Conservation (phyloP, 2,113 vertebrate species). For the Cyprinodon tularosa region DNA sequence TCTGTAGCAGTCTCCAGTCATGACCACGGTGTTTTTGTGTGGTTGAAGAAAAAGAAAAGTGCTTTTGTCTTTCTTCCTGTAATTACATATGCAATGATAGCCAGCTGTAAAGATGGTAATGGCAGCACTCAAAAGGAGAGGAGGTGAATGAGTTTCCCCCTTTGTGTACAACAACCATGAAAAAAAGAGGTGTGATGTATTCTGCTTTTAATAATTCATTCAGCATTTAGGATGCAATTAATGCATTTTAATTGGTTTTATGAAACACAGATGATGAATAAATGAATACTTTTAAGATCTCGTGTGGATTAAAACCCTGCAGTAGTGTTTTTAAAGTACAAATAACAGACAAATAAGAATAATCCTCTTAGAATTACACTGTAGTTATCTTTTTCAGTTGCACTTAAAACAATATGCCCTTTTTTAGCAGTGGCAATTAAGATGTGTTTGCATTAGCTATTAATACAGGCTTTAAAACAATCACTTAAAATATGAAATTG, state of each 20-base stretch:
- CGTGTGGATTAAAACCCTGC: not conserved
- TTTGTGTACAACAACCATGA: not conserved
- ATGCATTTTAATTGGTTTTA: conserved; percentile 3
- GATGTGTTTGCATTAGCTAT: not conserved
- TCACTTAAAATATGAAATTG: not conserved
- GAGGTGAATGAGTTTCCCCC: not conserved
- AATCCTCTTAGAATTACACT: not conserved
- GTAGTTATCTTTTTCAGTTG: not conserved
- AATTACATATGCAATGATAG: not conserved
- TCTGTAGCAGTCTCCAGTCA: conserved; percentile 30
- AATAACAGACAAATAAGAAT: not conserved
- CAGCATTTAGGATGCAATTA: not conserved
- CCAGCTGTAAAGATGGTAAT: not conserved
- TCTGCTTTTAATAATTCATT: not conserved
- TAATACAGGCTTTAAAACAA: not conserved
- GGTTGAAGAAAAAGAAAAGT: conserved; percentile 9
- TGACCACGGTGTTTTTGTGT: conserved; percentile 17
- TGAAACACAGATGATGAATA: conserved; percentile 1
- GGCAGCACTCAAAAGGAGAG: not conserved
- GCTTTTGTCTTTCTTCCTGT: not conserved
- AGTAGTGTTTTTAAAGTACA: not conserved
- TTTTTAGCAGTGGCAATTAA: not conserved
- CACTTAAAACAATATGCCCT: not conserved
- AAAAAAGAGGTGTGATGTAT: not conserved
- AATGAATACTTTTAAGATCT: conserved; percentile 1